Evolutionary conservation across 1,140 invertebrate genomes (phyloP), one percentile per base, ranked within the genome.

Genomic region (Drosophila pruinosa): DNA sequence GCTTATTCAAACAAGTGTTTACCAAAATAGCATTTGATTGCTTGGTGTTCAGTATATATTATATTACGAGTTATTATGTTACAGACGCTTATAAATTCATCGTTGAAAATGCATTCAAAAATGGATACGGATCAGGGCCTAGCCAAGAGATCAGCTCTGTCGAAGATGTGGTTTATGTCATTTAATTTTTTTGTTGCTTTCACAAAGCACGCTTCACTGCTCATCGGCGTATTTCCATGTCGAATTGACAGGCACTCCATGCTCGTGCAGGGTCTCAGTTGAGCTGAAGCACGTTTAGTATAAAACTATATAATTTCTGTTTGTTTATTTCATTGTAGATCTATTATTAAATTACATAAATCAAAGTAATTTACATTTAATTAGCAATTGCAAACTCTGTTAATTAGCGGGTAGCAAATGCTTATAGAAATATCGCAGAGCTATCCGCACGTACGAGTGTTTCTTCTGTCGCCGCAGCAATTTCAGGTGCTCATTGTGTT

Each of bases 381-480:
- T 6, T 61, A 21, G 14, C 2, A 28, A 41, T 19, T 34, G 38
- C 6, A 14, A 21, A 5, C 2, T 59, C 2, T 8, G 58, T 58
- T 70, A 82, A 56, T 63, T 39, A 22, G 19, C 31, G n/a, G 59
- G 53, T 19, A 65, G 17, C 8, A 73, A 21, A 34, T 34, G 69
- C 15, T 53, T 80, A 68, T 63, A 43, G 8, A 86, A 74, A 56
- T 63, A 86, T 3, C 38, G 57, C 8, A 77, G 10, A 8, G 82
- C 69, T 22, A 73, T 59, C 4, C 50, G 54, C 69, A 86, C 52
- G 68, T 86, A 77, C 38, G 81, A 86, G 17, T 43, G 45, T 45
- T 81, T 79, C 45, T 71, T 77, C 17, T 63, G 61, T 1, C 38
- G 47, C 22, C 58, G 47, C 4, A 86, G 62, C 22, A 86, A 77